Evolutionary conservation across 2,797 vertebrate species (phyloP).

Genomic region (Margarornis squamiger): DNA sequence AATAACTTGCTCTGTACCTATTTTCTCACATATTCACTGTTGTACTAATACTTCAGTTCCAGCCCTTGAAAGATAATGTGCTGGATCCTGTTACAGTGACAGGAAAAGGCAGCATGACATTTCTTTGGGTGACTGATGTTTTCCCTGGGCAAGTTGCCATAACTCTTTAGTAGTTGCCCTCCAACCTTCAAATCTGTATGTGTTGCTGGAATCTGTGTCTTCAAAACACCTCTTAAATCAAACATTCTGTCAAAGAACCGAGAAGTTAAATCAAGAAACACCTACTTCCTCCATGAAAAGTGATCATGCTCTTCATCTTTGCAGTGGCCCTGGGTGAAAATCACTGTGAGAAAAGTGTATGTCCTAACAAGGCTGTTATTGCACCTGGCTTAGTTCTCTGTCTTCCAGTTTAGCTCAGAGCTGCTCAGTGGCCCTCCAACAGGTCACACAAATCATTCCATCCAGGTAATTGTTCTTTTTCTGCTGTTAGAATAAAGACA

Average conservation of each 20-base stretch:
- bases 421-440: conserved; percentile 2
- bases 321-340: background rate
- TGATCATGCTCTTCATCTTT: background rate
- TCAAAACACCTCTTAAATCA: background rate
- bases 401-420: conserved; percentile 50
- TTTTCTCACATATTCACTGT: background rate
- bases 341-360: background rate
- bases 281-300: background rate
- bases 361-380: conserved; percentile 19
- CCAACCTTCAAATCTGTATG: background rate
- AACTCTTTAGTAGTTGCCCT: background rate
- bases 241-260: background rate
- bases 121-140: background rate
- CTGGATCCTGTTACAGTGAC: background rate
- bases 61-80: background rate
- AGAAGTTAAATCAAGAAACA: background rate
- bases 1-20: background rate
- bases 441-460: conserved; percentile 41
- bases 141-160: background rate
- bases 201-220: background rate
- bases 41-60: background rate
- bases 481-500: background rate
- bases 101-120: background rate
- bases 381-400: conserved; percentile 21
- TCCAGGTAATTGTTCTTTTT: background rate